Base-by-base conservation (phyloP, 2,113 vertebrate species). In the Pongo abelii region DNA sequence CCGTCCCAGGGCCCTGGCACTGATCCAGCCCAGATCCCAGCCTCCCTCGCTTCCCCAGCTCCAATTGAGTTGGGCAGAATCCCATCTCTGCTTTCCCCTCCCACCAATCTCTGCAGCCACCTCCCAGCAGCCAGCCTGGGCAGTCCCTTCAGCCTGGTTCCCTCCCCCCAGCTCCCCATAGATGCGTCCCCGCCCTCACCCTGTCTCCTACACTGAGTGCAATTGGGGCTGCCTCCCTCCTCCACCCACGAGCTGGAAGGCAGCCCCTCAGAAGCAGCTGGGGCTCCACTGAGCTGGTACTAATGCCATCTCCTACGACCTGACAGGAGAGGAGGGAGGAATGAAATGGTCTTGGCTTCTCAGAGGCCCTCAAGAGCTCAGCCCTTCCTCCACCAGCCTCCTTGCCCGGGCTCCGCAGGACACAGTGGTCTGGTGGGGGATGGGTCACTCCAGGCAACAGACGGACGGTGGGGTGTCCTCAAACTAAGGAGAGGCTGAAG, bases 11-110 rank as follows among this genome's bases (percentile, higher is more conserved):
- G 67, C 91, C 64, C 84, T 93, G 77, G 89, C 23, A 48, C 59
- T 79, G 61, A 30, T 27, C 90, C 95, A 97, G 6, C 75, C 2
- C 18, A 43, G 61, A 84, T 93, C 32, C 30, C 30, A 92, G 89
- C 75, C 95, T 86, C 16, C 57, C 25, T 67, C 6, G 10, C 9
- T 2, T 0, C 81, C 88, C 46, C 10, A 74, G 86, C 43, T 97
- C 90, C 84, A 93, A 89, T 38, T 95, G 46, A 94, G 67, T 84
- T 79, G 80, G 57, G 14, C 77, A 89, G 74, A 93, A 96, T 83
- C 91, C 80, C 5, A 4, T 77, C 50, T 92, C 50, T 91, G 80
- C 88, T 80, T 94, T 87, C 77, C 85, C 48, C 64, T 81, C 13
- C 2, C 30, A 50, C 89, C 91, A 83, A 75, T 50, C 38, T 6